Evolutionary conservation across 1,140 invertebrate species (phyloP).

Genomic region (Oryctes rhinoceros): DNA sequence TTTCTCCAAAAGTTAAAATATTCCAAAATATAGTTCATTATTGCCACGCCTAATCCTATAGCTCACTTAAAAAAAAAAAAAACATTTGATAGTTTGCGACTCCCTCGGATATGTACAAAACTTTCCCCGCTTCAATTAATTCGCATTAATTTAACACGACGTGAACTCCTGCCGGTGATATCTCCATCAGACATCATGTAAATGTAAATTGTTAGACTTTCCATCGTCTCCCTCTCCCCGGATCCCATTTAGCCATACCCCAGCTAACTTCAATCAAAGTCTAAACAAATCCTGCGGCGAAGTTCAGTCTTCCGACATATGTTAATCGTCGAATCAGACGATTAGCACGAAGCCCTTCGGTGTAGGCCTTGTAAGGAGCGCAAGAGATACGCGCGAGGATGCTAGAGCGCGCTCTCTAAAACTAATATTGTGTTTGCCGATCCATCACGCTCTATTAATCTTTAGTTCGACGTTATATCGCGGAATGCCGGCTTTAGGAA

Average conservation of each 20-base stretch:
- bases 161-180: background rate
- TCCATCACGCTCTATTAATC: too few relatives aligned
- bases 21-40: too few relatives aligned
- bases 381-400: background rate
- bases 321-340: slow-evolving; percentile 2
- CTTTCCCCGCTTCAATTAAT: too few relatives aligned
- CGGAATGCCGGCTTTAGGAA: too few relatives aligned
- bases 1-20: too few relatives aligned
- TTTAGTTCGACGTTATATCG: too few relatives aligned
- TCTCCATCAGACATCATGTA: background rate
- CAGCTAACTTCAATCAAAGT: background rate
- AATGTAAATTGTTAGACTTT: background rate
- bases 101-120: too few relatives aligned
- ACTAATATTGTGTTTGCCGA: background rate
- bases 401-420: background rate
- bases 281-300: slow-evolving; percentile 8
- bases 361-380: background rate
- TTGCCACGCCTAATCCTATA: too few relatives aligned
- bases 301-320: background rate
- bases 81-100: too few relatives aligned
- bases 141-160: too few relatives aligned
- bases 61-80: too few relatives aligned
- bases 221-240: background rate
- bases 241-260: background rate
- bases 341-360: background rate